Evolutionary conservation across 2,113 vertebrate genomes (phyloP).

Genomic region (Micronycteris hirsuta): DNA sequence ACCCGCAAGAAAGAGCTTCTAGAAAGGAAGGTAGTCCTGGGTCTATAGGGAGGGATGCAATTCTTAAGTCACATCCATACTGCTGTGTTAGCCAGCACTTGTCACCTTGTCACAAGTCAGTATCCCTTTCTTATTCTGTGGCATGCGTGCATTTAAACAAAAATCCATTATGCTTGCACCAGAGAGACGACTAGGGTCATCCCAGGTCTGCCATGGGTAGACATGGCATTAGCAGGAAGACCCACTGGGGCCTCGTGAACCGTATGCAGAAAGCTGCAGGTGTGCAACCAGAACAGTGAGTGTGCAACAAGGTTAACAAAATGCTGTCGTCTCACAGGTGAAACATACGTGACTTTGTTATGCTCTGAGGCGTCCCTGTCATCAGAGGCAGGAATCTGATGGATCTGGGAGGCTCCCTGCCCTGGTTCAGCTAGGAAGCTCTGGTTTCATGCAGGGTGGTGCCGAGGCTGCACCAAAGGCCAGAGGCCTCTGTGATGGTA

Average conservation of each 20-base stretch:
- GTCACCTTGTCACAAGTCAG: background rate
- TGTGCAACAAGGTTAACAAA: background rate
- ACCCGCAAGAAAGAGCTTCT: background rate
- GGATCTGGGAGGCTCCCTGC: background rate
- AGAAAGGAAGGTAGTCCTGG: background rate
- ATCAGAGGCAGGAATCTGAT: background rate
- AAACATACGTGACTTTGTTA: background rate
- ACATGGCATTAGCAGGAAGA: background rate
- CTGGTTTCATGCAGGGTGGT: background rate
- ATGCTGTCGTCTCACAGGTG: background rate
- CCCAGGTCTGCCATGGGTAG: background rate
- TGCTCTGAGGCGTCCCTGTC: background rate
- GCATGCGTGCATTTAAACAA: background rate
- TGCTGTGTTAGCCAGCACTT: background rate
- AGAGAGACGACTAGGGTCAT: background rate
- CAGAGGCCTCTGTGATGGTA: background rate
- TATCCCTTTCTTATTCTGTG: background rate
- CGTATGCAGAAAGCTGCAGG: background rate
- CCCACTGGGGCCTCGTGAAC: background rate
- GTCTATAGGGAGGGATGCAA: background rate
- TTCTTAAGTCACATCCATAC: background rate
- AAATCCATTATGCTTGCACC: background rate
- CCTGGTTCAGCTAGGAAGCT: background rate
- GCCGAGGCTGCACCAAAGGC: background rate
- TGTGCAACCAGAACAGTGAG: background rate